Base-by-base conservation (phyloP, 2,888 invertebrate species). In the Athetis lepigone region DNA sequence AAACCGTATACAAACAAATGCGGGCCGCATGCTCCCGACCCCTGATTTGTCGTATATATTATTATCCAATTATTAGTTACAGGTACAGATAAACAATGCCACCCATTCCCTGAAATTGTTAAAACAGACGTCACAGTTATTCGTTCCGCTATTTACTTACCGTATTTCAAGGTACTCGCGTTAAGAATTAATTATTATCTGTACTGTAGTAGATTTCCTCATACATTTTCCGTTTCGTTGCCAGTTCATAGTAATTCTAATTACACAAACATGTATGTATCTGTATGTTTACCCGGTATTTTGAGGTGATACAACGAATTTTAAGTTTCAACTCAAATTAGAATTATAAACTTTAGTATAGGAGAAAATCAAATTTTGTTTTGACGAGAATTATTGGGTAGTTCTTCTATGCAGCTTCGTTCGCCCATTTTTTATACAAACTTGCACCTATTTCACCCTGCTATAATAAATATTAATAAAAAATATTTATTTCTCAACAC, bases 121-220 rank as follows among this genome's bases (percentile, higher is more conserved):
- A 19, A 54, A 37, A 52, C 23, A 51, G 33, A 33, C 33, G 25
- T 43, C 56, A 36, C 19, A 39, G 13, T 62, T 19, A 29, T 51
- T 8, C 3, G 42, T 61, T 61, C 40, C 29, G 29, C 29, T 47
- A 46, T 70, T 55, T 36, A 56, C 42, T 55, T 51, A 42, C 40
- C 29, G 25, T 67, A 42, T 23, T 54, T n/a, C 73, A 57, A 57
- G 56, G 52, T 56, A 21, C 13, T 58, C 23, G 43, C 39, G 46
- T 66, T 39, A 2, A 6, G 43, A 70, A 71, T 71, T 67, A 72
- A 72, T 71, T 72, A 67, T 36, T 40, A 61, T 23, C 62, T 45
- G 16, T 2, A n/a, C 36, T 21, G n/a, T 16, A 19, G 4, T 56
- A 46, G 49, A 57, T 68, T 73, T 71, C 71, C 59, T 70, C 60